A percentile compares a stretch with the other conserved stretches of the same genome.
phyloP scores from a whole-genome alignment of 1,140 invertebrate genomes.

The Sycobia sp. region DNA sequence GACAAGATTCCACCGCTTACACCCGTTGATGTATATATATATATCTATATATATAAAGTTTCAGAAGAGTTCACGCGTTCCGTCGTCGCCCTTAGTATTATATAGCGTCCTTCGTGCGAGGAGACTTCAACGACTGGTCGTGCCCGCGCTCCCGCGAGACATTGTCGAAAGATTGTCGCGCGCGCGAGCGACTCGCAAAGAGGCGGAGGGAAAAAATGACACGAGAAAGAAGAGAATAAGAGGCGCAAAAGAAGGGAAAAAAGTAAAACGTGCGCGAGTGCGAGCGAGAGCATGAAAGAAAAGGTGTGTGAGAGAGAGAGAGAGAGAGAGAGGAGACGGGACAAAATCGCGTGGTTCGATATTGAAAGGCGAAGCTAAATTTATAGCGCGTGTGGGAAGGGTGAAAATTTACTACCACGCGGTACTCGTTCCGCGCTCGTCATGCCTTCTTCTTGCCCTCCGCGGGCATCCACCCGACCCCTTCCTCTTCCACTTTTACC shows the following conservation, averaged over 20 bases:
- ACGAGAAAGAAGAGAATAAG: too few species aligned
- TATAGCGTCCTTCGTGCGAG: too few species aligned
- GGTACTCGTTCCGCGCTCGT: too few species aligned
- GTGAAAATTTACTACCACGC: slow-evolving; percentile 51
- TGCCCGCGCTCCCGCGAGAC: too few species aligned
- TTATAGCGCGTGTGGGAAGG: slow-evolving; percentile 47
- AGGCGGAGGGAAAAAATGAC: too few species aligned
- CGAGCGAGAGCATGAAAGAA: slow-evolving; percentile 22
- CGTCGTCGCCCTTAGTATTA: too few species aligned
- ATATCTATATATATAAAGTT: not conserved
- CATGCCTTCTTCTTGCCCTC: too few species aligned
- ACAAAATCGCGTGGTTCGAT: slow-evolving; percentile 35
- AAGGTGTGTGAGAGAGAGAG: not conserved
- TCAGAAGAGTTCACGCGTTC: too few species aligned
- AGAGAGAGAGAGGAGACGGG: slow-evolving; percentile 26
- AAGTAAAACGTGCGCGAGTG: not conserved
- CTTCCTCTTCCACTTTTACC: not conserved
- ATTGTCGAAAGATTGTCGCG: too few species aligned
- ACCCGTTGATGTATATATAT: not conserved
- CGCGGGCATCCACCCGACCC: not conserved
- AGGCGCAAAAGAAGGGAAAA: too few species aligned
- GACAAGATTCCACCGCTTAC: too few species aligned
- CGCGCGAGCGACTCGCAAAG: too few species aligned
- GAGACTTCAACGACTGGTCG: slow-evolving; percentile 24
- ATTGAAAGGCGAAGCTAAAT: slow-evolving; percentile 50